phyloP scores from a whole-genome alignment of 2,113 vertebrate species.

The Grantiella picta region DNA sequence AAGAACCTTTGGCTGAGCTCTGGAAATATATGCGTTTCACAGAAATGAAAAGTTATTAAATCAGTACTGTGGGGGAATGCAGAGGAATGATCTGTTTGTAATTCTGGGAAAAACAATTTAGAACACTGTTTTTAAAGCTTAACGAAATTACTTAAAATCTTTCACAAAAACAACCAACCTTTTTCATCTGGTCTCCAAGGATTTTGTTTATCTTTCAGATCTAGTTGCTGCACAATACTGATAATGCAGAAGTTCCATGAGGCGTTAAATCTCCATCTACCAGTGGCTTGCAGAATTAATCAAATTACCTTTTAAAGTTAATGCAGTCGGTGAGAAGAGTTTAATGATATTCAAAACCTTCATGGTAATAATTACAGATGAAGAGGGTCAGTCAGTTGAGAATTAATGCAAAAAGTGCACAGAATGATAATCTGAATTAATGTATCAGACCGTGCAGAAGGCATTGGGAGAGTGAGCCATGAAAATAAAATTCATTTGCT shows the following conservation, averaged over 20 bases:
- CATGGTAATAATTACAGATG: constrained; percentile 77
- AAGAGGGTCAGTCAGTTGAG: constrained; percentile 76
- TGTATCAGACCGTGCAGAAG: constrained; percentile 49
- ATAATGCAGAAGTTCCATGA: constrained; percentile 71
- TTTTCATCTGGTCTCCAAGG: constrained; percentile 58
- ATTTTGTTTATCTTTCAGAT: constrained; percentile 73
- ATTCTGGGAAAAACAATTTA: constrained; percentile 67
- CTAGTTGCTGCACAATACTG: constrained; percentile 70
- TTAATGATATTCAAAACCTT: constrained; percentile 77
- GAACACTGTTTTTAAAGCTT: constrained; percentile 66
- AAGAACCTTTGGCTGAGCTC: constrained; percentile 63
- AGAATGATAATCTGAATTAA: constrained; percentile 72
- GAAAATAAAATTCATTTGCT: constrained; percentile 60
- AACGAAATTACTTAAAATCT: constrained; percentile 70
- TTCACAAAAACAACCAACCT: constrained; percentile 52
- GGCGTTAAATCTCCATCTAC: constrained; percentile 72
- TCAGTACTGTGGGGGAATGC: constrained; percentile 64
- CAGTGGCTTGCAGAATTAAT: constrained; percentile 72
- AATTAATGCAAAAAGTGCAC: constrained; percentile 74
- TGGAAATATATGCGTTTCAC: constrained; percentile 43
- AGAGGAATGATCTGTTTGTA: constrained; percentile 66
- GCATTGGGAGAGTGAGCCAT: constrained; percentile 40
- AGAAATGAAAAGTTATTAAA: constrained; percentile 74
- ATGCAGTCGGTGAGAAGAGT: constrained; percentile 69
- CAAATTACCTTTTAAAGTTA: constrained; percentile 78